Percentiles rank a stretch among this genome's conserved stretches.
Conservation (phyloP, 2,888 invertebrate species). For the Zaprionus obscuricornis region DNA sequence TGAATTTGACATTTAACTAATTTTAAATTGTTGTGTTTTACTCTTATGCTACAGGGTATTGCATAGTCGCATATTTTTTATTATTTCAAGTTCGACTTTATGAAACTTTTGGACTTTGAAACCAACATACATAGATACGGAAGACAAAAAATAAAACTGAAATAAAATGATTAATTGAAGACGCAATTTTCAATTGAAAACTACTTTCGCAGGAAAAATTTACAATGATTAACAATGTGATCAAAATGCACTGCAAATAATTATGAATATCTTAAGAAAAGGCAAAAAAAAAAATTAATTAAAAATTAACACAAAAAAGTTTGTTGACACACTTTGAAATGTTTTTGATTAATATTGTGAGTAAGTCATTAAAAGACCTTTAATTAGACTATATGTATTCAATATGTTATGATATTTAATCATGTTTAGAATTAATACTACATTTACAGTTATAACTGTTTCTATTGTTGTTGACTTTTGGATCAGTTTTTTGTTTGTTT, state of each 20-base stretch:
- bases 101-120: slow-evolving; percentile 31
- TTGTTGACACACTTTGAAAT: slow-evolving; percentile 44
- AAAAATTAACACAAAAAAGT: slow-evolving; percentile 16
- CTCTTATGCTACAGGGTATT: too few relatives aligned
- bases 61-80: background rate
- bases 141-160: slow-evolving; percentile 30
- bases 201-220: slow-evolving; percentile 20
- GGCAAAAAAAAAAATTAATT: slow-evolving; percentile 1
- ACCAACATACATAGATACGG: slow-evolving; percentile 43
- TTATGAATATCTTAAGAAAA: slow-evolving; percentile 1
- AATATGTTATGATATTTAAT: too few relatives aligned
- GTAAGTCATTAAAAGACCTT: too few relatives aligned
- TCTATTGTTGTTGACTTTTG: slow-evolving; percentile 17
- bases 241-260: slow-evolving; percentile 19
- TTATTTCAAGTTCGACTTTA: too few relatives aligned
- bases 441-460: too few relatives aligned
- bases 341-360: too few relatives aligned
- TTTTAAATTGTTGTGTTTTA: too few relatives aligned
- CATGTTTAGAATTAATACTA: too few relatives aligned
- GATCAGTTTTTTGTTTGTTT: too few relatives aligned
- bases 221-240: slow-evolving; percentile 30
- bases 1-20: too few relatives aligned
- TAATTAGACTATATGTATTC: too few relatives aligned
- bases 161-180: slow-evolving; percentile 42
- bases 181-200: slow-evolving; percentile 17